Percentiles rank a stretch among this genome's conserved stretches.
Evolutionary conservation across 2,797 vertebrate species (phyloP).

Genomic region (Molossus molossus): DNA sequence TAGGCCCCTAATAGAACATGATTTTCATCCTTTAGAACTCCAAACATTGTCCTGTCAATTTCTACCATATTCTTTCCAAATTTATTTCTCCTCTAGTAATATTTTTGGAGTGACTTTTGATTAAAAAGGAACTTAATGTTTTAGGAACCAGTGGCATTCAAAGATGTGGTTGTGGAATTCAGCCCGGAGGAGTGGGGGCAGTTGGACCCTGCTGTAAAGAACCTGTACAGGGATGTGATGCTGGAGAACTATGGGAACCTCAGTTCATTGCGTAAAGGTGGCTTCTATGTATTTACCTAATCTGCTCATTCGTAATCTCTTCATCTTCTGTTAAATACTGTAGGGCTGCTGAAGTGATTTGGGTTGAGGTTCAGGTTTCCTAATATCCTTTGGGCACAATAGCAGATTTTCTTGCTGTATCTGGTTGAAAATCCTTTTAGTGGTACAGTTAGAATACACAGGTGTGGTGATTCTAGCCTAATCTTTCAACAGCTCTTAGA

Average conservation of each 20-base stretch:
- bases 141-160: constrained; percentile 79
- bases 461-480: neutral
- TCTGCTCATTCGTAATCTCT: neutral
- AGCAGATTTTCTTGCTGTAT: neutral
- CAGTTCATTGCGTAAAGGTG: constrained; percentile 68
- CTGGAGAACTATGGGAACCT: constrained; percentile 81
- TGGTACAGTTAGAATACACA: neutral
- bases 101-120: constrained; percentile 1
- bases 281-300: neutral
- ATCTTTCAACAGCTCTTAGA: constrained; percentile 37
- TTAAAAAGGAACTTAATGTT: constrained; percentile 75
- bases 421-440: constrained; percentile 22
- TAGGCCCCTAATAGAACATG: neutral
- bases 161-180: constrained; percentile 83
- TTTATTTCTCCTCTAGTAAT: constrained; percentile 32
- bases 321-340: neutral
- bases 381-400: neutral
- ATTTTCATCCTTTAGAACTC: constrained; percentile 4
- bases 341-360: neutral
- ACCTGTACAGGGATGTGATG: constrained; percentile 73
- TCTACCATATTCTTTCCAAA: constrained; percentile 46
- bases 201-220: constrained; percentile 71
- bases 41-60: neutral
- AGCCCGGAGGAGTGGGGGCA: constrained; percentile 75
- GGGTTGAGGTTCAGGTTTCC: constrained; percentile 10